Conservation (phyloP, 35 echinoderm and acorn worm genomes). For the Patiria miniata region DNA sequence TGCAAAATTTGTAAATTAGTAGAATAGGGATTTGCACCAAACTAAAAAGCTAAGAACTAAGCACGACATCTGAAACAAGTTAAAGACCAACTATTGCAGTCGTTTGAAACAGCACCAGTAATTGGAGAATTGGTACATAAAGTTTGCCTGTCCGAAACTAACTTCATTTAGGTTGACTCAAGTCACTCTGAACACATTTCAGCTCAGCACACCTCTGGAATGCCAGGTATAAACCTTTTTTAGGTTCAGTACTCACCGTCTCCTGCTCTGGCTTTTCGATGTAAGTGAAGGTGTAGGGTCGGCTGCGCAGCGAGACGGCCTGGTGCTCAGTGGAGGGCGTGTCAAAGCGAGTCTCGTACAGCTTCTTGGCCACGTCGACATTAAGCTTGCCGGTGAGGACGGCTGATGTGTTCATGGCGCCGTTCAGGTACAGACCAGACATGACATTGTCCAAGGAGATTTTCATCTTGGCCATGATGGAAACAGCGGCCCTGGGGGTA, state of each 20-base stretch:
- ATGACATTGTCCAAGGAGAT: constrained; percentile 38
- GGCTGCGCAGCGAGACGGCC: constrained; percentile 39
- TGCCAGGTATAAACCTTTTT: background rate
- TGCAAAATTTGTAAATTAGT: no score
- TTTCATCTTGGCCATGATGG: constrained; percentile 33
- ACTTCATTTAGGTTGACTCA: background rate
- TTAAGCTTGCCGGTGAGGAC: constrained; percentile 33
- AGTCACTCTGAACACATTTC: background rate
- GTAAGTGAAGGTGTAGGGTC: constrained; percentile 52
- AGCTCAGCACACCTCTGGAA: background rate
- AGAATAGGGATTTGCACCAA: no score
- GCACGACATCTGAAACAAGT: no score
- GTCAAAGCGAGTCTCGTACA: constrained; percentile 19
- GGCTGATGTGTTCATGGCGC: constrained; percentile 48
- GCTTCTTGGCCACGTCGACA: constrained; percentile 27
- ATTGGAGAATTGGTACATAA: no score
- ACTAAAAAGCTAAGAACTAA: no score
- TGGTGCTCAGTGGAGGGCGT: constrained; percentile 34
- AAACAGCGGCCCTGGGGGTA: constrained; percentile 32
- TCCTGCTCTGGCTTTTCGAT: background rate
- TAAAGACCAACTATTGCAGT: no score
- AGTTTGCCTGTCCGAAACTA: no score
- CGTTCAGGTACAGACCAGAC: constrained; percentile 21
- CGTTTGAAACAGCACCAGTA: no score
- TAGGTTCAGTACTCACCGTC: background rate